Evolutionary conservation across 1,140 invertebrate species (phyloP), one percentile per base, ranked within the genome.

Genomic region (Panagrolaimus sp.): DNA sequence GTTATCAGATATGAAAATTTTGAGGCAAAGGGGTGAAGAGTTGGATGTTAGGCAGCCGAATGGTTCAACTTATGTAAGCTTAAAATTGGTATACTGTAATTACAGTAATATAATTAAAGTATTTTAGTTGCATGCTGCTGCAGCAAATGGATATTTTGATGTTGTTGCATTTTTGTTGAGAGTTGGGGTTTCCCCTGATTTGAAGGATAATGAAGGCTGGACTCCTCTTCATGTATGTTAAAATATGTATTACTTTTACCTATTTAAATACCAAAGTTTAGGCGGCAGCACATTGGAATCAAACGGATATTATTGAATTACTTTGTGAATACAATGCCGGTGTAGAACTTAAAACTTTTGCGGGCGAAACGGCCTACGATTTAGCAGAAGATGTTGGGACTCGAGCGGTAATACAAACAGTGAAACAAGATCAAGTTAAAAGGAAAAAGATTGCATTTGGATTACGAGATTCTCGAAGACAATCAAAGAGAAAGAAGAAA

Each of bases 241-340:
- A n/a, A n/a, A n/a, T n/a, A n/a, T n/a, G n/a, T n/a, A n/a, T n/a
- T n/a, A n/a, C n/a, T n/a, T n/a, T n/a, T n/a, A n/a, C n/a, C n/a
- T n/a, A n/a, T n/a, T n/a, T n/a, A n/a, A n/a, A n/a, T n/a, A n/a
- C n/a, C n/a, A n/a, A n/a, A n/a, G n/a, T n/a, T n/a, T n/a, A n/a
- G n/a, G n/a, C 92, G 9, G 93, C 93, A 38, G 93, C 96, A 58
- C 96, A 93, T 84, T 98, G 96, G 96, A 93, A 93, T 73, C 94
- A 98, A 92, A 87, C 93, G 76, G 93, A 96, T 85, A 90, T 96
- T 38, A 86, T 98, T 73, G 94, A 97, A 85, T 83, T 95, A 74
- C 85, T 98, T 52, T 93, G 94, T 55, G 91, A 96, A 85, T 90
- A 93, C 85, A 95, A 94, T 75, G 94, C 94, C 71, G 93, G 98